phyloP scores from a whole-genome alignment of 2,797 vertebrate species.

The Sternotherus odoratus region DNA sequence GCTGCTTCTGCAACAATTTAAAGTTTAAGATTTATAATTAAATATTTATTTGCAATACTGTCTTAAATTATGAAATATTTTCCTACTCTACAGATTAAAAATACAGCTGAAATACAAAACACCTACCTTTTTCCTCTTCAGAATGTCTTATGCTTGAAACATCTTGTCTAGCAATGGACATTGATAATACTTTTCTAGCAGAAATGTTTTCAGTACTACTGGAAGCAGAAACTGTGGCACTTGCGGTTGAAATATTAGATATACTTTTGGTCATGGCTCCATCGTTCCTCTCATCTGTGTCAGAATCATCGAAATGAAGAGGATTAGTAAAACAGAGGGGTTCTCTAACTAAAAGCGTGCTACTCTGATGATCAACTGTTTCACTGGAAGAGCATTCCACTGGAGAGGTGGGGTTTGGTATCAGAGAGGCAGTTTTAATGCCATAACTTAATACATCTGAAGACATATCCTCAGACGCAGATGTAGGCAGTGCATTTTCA shows the following conservation, averaged over 20 bases:
- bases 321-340: constrained; percentile 97
- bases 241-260: constrained; percentile 88
- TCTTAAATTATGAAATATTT: neutral
- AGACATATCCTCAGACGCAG: constrained; percentile 68
- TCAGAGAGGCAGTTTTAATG: constrained; percentile 78
- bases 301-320: constrained; percentile 94
- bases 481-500: constrained; percentile 44
- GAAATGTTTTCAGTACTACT: constrained; percentile 79
- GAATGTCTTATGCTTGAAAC: constrained; percentile 64
- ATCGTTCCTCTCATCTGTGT: constrained; percentile 84
- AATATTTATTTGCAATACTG: neutral
- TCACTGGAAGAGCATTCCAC: constrained; percentile 52
- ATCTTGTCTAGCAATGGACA: constrained; percentile 93
- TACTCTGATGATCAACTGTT: constrained; percentile 22
- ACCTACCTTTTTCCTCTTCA: constrained; percentile 88
- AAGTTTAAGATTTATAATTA: neutral
- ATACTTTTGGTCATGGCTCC: constrained; percentile 65
- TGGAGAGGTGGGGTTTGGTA: constrained; percentile 72
- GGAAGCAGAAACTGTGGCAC: constrained; percentile 86
- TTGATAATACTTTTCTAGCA: constrained; percentile 88
- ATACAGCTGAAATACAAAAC: constrained; percentile 7
- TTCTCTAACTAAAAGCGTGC: constrained; percentile 75
- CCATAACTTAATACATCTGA: constrained; percentile 73
- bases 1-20: too few species aligned
- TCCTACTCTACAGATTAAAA: neutral